Conservation (phyloP, 1,140 invertebrate genomes). For the Drosophila navojoa region DNA sequence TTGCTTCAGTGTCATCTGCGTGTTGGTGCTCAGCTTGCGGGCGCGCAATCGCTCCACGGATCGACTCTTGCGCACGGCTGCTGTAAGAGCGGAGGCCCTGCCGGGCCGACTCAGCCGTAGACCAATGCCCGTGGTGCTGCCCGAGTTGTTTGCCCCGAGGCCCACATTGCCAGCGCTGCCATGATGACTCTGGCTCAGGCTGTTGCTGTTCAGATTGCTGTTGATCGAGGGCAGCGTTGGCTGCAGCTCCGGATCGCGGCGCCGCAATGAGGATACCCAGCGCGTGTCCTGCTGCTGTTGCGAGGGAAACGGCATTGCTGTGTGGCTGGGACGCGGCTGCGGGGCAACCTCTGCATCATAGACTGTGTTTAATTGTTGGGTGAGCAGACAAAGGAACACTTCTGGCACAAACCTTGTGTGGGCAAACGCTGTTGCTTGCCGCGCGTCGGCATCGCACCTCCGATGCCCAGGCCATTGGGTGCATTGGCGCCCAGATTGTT, state of each 20-base stretch:
- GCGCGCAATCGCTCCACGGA: slow-evolving; percentile 85
- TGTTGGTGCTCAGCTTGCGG: slow-evolving; percentile 72
- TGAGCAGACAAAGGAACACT: slow-evolving; percentile 29
- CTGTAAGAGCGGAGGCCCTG: slow-evolving; percentile 61
- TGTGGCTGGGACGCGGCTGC: slow-evolving; percentile 68
- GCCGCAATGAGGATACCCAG: slow-evolving; percentile 85
- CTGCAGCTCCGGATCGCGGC: slow-evolving; percentile 87
- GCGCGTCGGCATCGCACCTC: slow-evolving; percentile 48
- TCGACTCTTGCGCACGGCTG: slow-evolving; percentile 84
- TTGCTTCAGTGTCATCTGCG: slow-evolving; percentile 69
- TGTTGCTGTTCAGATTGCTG: slow-evolving; percentile 64
- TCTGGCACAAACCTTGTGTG: slow-evolving; percentile 72
- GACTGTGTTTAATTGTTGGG: slow-evolving; percentile 65
- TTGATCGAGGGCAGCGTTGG: slow-evolving; percentile 87
- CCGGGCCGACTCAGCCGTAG: slow-evolving; percentile 61
- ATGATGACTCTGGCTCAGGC: slow-evolving; percentile 67
- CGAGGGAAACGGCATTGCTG: slow-evolving; percentile 70
- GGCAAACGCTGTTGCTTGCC: slow-evolving; percentile 74
- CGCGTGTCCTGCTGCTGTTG: slow-evolving; percentile 73
- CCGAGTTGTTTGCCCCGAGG: slow-evolving; percentile 27
- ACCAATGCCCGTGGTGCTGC: slow-evolving; percentile 35
- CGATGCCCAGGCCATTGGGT: slow-evolving; percentile 76
- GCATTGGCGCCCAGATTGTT: slow-evolving; percentile 82
- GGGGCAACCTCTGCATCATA: slow-evolving; percentile 73
- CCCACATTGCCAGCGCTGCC: slow-evolving; percentile 73